Evolutionary conservation across 2,797 vertebrate genomes (phyloP).

Genomic region (Enteromius anoplus): DNA sequence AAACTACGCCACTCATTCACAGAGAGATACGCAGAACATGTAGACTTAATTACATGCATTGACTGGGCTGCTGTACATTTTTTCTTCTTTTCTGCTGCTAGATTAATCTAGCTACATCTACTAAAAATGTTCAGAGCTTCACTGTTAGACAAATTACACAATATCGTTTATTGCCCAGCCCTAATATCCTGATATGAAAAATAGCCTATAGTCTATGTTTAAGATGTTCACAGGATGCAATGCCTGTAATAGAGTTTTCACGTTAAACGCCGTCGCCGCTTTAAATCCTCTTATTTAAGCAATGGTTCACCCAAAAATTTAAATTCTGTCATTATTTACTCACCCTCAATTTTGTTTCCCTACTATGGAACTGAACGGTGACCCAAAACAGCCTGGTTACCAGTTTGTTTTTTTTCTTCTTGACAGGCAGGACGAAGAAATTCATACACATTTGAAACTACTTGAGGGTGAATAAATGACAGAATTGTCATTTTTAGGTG

Average conservation of each 20-base stretch:
- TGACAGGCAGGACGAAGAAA: too few relatives aligned
- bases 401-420: too few relatives aligned
- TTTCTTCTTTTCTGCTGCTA: neutral
- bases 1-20: neutral
- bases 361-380: too few relatives aligned
- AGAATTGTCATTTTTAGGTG: too few relatives aligned
- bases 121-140: too few relatives aligned
- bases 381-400: too few relatives aligned
- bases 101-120: neutral
- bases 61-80: neutral
- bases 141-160: neutral
- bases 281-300: neutral
- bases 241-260: neutral
- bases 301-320: too few relatives aligned
- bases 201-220: neutral
- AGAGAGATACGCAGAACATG: neutral
- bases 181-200: too few relatives aligned
- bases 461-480: too few relatives aligned
- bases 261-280: neutral
- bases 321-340: too few relatives aligned
- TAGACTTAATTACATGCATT: neutral
- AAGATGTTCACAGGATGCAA: neutral
- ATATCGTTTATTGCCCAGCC: neutral
- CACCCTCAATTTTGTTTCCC: too few relatives aligned
- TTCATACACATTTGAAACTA: too few relatives aligned